Base-by-base conservation (phyloP, 2,113 vertebrate genomes). In the Rostratula benghalensis region DNA sequence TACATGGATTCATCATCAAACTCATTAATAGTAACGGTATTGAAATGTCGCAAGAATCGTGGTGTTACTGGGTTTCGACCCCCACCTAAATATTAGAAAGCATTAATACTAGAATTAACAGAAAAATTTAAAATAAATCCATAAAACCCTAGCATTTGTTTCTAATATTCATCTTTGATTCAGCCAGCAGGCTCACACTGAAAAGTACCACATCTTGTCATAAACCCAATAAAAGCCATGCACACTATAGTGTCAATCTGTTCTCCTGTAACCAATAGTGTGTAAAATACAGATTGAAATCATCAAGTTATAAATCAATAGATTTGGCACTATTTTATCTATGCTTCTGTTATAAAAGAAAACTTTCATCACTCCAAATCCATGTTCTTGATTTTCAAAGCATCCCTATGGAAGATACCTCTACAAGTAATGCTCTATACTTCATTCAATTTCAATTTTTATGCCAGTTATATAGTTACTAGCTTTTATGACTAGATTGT, bases 1-100 rank as follows among this genome's bases (percentile, higher is more conserved):
- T 98, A 98, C 99, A 99, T 99, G 33, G 98, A 98, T 68, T 98
- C 98, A 59, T 99, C 98, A 88, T 99, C 98, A 98, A 99, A 99
- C 16, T 99, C 98, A 94, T 99, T 99, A 82, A 99, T 99, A 41
- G 98, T 99, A 77, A 99, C 68, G 57, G 98, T 97, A 95, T 99
- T 99, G 93, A 99, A 99, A 97, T 99, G 99, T 33, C 98, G 97
- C 95, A 98, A 93, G 89, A 97, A 99, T 54, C 99, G 98, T 61
- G 98, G 98, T n/a, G 99, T 99, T 94, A 99, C 65, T 39, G 98
- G 98, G 94, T 99, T 99, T 82, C 99, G 97, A 37, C 99, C 99
- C 87, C 99, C 99, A 81, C 99, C 99, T 99, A 83, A 79, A 85
- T 35, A 86, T 88, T 33, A 86, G 67, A 95, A 89, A 94, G 14